Evolutionary conservation across 2,888 invertebrate species (phyloP).

Genomic region (Heliconius charithonia): DNA sequence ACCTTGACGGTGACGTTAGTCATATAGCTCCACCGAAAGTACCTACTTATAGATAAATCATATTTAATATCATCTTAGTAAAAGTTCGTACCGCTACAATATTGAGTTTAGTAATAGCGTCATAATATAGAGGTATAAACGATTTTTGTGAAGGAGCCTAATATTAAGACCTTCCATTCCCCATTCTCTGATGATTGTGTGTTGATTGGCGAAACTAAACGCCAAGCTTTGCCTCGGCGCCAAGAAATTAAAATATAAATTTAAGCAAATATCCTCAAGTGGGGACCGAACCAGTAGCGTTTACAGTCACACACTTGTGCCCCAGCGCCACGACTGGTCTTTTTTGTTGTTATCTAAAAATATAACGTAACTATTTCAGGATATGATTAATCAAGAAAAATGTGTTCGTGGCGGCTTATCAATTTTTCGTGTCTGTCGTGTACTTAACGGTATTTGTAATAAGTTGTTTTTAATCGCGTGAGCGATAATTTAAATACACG

Average conservation of each 20-base stretch:
- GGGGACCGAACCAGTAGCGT: no score
- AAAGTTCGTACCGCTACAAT: neutral
- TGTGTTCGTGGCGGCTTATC: neutral
- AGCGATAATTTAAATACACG: conserved; percentile 43
- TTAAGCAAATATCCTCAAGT: no score
- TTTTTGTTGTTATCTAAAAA: neutral
- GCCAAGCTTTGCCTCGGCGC: no score
- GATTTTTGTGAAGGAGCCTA: no score
- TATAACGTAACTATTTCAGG: conserved; percentile 4
- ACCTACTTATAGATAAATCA: conserved; percentile 4
- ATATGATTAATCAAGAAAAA: neutral
- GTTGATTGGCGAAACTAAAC: no score
- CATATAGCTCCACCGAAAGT: conserved; percentile 35
- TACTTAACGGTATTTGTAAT: conserved; percentile 8
- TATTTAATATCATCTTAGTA: neutral
- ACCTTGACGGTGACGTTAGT: conserved; percentile 30
- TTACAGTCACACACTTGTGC: no score
- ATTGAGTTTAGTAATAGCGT: neutral
- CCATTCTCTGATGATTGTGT: no score
- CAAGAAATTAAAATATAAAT: no score
- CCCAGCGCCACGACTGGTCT: no score
- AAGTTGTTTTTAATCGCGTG: conserved; percentile 34
- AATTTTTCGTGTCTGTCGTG: conserved; percentile 13
- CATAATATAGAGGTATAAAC: neutral
- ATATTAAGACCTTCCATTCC: no score